Percentiles rank a stretch among this genome's conserved stretches.
Evolutionary conservation across 2,113 vertebrate genomes (phyloP).

Genomic region (Neolamprologus longior): DNA sequence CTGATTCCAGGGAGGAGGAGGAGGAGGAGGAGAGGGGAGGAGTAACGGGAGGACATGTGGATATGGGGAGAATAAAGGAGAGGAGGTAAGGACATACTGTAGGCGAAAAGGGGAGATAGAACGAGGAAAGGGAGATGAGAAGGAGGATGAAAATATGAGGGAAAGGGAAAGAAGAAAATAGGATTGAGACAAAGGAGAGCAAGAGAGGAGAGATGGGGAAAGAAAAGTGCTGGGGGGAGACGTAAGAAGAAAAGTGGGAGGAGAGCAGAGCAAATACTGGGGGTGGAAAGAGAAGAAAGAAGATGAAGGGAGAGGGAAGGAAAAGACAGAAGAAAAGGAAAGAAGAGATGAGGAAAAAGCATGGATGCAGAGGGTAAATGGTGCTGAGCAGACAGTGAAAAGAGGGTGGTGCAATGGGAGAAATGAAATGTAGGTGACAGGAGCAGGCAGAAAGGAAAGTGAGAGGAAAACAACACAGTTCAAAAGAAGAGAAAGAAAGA

Average conservation of each 20-base stretch:
- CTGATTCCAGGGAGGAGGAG: slow-evolving; percentile 73
- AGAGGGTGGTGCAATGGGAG: too few relatives aligned
- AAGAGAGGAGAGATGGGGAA: not conserved
- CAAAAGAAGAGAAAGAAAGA: not conserved
- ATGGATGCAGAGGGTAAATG: not conserved
- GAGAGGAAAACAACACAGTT: not conserved
- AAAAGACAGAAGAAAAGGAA: not conserved
- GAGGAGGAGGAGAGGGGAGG: not conserved
- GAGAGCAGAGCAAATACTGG: not conserved
- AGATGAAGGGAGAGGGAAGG: not conserved
- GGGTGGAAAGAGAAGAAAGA: not conserved
- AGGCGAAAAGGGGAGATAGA: not conserved
- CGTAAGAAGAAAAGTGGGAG: not conserved
- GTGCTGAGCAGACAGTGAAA: not conserved
- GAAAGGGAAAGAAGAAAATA: not conserved
- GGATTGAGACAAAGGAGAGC: not conserved
- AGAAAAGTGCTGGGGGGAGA: not conserved
- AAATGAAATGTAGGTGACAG: not conserved
- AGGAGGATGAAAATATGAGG: not conserved
- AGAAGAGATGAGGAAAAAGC: not conserved
- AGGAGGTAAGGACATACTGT: slow-evolving; percentile 31
- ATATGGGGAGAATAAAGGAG: slow-evolving; percentile 46
- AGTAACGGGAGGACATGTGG: slow-evolving; percentile 35
- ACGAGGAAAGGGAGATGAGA: not conserved
- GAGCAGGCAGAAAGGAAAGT: not conserved